phyloP scores from a whole-genome alignment of 2,797 vertebrate genomes.

The Masticophis lateralis region DNA sequence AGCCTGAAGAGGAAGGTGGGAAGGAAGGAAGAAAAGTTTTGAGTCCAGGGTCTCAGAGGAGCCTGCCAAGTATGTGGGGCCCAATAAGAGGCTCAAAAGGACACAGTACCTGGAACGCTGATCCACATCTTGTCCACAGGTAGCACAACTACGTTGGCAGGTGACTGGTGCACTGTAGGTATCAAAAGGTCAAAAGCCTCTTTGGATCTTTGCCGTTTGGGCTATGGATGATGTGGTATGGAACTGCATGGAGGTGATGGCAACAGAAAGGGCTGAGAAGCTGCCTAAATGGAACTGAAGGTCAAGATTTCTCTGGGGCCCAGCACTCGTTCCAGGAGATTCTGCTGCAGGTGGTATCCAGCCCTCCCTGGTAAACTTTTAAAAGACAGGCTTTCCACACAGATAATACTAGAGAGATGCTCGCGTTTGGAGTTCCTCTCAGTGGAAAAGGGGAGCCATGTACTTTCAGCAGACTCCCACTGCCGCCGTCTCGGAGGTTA shows the following conservation, averaged over 20 bases:
- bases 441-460: background rate
- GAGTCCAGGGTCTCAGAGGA: background rate
- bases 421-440: background rate
- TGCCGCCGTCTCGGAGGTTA: background rate
- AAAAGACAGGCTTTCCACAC: background rate
- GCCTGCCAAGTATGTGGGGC: background rate
- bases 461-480: background rate
- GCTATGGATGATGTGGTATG: background rate
- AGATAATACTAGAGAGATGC: background rate
- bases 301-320: background rate
- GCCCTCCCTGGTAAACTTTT: background rate
- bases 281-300: background rate
- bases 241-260: background rate
- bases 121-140: background rate
- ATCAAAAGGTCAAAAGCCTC: background rate
- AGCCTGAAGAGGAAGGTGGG: background rate
- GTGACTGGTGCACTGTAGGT: background rate
- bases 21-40: background rate
- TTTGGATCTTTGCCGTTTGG: background rate
- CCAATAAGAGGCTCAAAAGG: background rate
- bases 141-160: background rate
- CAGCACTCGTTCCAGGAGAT: background rate
- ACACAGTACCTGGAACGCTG: background rate
- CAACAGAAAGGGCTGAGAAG: background rate
- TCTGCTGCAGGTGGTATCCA: background rate